A percentile compares a stretch with the other conserved stretches of the same genome.
Conservation (phyloP, 2,113 vertebrate species). For the Hyla sarda region DNA sequence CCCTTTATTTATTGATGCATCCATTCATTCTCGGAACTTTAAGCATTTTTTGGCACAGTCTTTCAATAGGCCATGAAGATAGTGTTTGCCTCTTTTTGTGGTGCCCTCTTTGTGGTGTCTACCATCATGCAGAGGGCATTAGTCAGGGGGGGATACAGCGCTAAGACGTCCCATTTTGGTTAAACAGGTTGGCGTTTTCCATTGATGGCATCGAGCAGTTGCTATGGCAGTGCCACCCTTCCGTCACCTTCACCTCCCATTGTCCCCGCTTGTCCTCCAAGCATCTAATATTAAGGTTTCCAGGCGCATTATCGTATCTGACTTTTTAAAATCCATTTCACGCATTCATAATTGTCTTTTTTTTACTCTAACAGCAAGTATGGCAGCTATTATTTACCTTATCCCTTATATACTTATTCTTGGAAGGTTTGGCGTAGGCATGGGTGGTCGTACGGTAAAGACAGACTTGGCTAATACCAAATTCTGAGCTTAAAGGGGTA, state of each 20-base stretch:
- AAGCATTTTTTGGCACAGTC: too few species aligned
- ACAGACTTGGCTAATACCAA: neutral
- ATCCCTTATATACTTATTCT: neutral
- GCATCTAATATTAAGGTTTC: constrained; percentile 55
- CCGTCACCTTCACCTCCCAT: constrained; percentile 10
- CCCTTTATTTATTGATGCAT: too few species aligned
- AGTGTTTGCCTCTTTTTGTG: too few species aligned
- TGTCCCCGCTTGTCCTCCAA: neutral
- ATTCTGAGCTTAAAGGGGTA: neutral
- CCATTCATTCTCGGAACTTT: too few species aligned
- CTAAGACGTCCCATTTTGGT: neutral
- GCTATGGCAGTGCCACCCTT: constrained; percentile 45
- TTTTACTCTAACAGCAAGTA: neutral
- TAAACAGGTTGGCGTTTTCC: neutral
- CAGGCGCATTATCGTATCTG: constrained; percentile 6
- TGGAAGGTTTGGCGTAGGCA: neutral
- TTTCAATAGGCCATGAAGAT: too few species aligned
- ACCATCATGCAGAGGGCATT: neutral
- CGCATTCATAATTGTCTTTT: neutral
- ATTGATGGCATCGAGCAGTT: neutral
- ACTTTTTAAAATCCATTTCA: constrained; percentile 8
- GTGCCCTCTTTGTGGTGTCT: neutral
- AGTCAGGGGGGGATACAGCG: neutral
- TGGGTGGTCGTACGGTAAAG: neutral
- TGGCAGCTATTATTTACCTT: neutral